Evolutionary conservation across 2,888 invertebrate species (phyloP).

Genomic region (Sphinx pinastri): DNA sequence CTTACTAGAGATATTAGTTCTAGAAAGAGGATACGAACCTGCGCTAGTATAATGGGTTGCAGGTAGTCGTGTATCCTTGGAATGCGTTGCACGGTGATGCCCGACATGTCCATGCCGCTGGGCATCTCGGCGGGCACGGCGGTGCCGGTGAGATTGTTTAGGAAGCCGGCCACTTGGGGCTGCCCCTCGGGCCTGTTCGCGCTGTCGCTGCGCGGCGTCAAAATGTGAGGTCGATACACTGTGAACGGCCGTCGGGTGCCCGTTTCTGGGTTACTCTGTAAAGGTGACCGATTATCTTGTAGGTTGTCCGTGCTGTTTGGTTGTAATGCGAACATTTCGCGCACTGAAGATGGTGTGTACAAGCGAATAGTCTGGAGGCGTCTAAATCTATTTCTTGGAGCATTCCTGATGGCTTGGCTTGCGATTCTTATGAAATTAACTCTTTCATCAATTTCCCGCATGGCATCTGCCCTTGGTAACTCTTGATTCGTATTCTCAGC

Average conservation of each 20-base stretch:
- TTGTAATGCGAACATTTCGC: slow-evolving; percentile 71
- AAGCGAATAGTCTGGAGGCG: slow-evolving; percentile 73
- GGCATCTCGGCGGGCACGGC: slow-evolving; percentile 70
- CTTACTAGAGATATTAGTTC: background rate
- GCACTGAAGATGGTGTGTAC: slow-evolving; percentile 73
- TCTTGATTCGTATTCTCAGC: slow-evolving; percentile 45
- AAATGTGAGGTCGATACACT: slow-evolving; percentile 55
- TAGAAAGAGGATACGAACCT: slow-evolving; percentile 58
- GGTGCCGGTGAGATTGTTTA: slow-evolving; percentile 60
- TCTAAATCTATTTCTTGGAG: slow-evolving; percentile 68
- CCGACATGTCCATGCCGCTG: slow-evolving; percentile 50
- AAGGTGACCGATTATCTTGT: slow-evolving; percentile 48
- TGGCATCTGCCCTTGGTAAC: slow-evolving; percentile 50
- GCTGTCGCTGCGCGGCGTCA: slow-evolving; percentile 51
- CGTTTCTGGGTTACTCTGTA: slow-evolving; percentile 45
- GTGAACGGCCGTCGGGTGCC: slow-evolving; percentile 50
- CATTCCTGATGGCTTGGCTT: slow-evolving; percentile 68
- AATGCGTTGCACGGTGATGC: slow-evolving; percentile 55
- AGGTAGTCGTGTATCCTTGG: slow-evolving; percentile 75
- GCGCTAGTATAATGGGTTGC: slow-evolving; percentile 78
- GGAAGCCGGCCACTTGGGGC: slow-evolving; percentile 59
- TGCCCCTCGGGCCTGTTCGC: slow-evolving; percentile 48
- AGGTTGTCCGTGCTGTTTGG: slow-evolving; percentile 52
- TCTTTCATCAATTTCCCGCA: slow-evolving; percentile 66
- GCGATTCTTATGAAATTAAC: slow-evolving; percentile 73